A percentile compares a stretch with the other conserved stretches of the same genome.
Evolutionary conservation across 2,797 vertebrate genomes (phyloP).

Genomic region (Podarcis lilfordi): DNA sequence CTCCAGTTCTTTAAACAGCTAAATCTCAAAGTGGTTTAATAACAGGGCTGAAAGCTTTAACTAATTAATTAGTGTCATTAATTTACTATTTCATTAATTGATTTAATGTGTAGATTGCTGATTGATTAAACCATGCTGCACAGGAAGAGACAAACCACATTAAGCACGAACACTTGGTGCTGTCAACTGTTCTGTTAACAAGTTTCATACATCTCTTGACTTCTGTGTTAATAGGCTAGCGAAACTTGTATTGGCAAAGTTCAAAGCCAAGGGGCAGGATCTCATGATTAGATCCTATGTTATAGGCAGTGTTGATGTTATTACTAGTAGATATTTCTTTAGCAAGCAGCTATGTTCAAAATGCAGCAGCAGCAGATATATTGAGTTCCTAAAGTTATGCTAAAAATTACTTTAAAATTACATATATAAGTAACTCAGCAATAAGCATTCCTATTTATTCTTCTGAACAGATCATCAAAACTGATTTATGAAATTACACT

Average conservation of each 20-base stretch:
- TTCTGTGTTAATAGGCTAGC: not conserved
- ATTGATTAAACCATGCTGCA: slow-evolving; percentile 24
- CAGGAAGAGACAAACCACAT: slow-evolving; percentile 20
- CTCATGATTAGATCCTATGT: not conserved
- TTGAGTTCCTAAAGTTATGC: not conserved
- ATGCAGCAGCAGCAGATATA: not conserved
- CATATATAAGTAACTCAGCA: not conserved
- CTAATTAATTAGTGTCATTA: slow-evolving; percentile 40
- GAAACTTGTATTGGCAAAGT: not conserved
- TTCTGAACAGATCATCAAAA: not conserved
- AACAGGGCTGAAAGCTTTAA: slow-evolving; percentile 27
- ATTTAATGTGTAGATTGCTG: slow-evolving; percentile 13
- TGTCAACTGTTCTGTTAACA: slow-evolving; percentile 25
- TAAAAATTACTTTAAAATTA: not conserved
- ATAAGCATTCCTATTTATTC: not conserved
- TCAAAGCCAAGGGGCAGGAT: not conserved
- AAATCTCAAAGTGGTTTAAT: slow-evolving; percentile 21
- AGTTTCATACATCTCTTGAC: slow-evolving; percentile 1
- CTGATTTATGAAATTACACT: not conserved
- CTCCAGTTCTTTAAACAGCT: not conserved
- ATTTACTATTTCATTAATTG: not conserved
- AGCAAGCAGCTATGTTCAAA: not conserved
- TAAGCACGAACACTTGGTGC: not conserved
- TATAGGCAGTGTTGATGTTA: not conserved
- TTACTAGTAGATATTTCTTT: not conserved